Conservation (phyloP, 2,888 invertebrate species). For the Luffia ferchaultella region DNA sequence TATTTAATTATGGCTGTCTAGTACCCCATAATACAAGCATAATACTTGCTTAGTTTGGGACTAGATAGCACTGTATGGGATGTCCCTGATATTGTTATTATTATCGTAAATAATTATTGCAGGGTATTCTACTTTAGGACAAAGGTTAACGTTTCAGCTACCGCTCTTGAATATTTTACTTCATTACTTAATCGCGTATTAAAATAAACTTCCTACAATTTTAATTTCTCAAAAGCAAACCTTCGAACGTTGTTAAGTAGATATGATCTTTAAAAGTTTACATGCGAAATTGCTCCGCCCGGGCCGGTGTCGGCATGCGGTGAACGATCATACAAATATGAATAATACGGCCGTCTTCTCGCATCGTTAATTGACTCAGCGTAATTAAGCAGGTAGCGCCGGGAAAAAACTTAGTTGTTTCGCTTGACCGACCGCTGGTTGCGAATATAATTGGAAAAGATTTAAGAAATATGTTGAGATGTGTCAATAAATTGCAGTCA, state of each 20-base stretch:
- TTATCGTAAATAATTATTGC: too few relatives aligned
- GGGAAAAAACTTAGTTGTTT: slow-evolving; percentile 32
- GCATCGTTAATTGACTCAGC: neutral
- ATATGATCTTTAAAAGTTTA: neutral
- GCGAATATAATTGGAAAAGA: too few relatives aligned
- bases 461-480: too few relatives aligned
- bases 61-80: too few relatives aligned
- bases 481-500: too few relatives aligned
- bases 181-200: neutral
- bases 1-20: too few relatives aligned
- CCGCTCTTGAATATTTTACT: neutral
- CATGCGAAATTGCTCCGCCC: neutral
- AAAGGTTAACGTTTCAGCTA: neutral
- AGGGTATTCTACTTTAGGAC: too few relatives aligned
- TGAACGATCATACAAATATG: neutral
- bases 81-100: too few relatives aligned
- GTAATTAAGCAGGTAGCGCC: slow-evolving; percentile 27
- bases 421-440: slow-evolving; percentile 28
- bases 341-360: neutral
- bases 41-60: too few relatives aligned
- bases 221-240: neutral
- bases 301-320: neutral
- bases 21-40: too few relatives aligned
- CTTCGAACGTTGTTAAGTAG: neutral
- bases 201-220: too few relatives aligned